Base-by-base conservation (phyloP, 2,797 vertebrate species). In the Catharus ustulatus region DNA sequence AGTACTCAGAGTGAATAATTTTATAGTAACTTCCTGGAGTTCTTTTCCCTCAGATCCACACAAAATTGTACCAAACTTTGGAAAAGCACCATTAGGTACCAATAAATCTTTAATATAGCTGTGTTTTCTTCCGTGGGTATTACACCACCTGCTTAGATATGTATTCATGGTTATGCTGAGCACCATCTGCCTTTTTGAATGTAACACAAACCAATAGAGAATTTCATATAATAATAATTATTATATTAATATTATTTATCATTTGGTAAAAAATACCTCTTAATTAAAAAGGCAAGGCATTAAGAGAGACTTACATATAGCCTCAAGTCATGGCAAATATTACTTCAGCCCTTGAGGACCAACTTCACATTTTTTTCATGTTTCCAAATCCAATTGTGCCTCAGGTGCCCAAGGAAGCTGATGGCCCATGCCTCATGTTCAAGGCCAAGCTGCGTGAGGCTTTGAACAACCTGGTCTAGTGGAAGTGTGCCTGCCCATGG, bases 21-120 rank as follows among this genome's bases (percentile, higher is more conserved):
- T 84, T 43, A 82, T 22, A 51, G 14, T 36, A 40, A 82, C 30
- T 71, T 78, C n/a, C 29, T 67, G 11, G 11, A 4, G 1, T 23
- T 26, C 8, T 19, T 26, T 7, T 0, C 6, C 5, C 5, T 5
- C 15, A 57, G 20, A 62, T 21, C 40, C 51, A 40, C 3, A 13
- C 5, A 75, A 42, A 45, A 64, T 26, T 12, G 4, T 38, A 58
- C 26, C 49, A 81, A 10, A 38, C 30, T 61, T 49, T 7, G 13
- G 26, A 84, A 49, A 29, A 82, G 32, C 15, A 55, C 17, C 5
- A 15, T 17, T 9, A 67, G 83, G 22, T 32, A 79, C 30, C 36
- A 69, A 29, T 20, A 72, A 82, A 58, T 10, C 11, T 69, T 43
- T 12, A 82, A 9, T 63, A 17, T 52, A 82, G 36, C 10, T 27